phyloP scores from a whole-genome alignment of 2,797 vertebrate species.

The Betta splendens region DNA sequence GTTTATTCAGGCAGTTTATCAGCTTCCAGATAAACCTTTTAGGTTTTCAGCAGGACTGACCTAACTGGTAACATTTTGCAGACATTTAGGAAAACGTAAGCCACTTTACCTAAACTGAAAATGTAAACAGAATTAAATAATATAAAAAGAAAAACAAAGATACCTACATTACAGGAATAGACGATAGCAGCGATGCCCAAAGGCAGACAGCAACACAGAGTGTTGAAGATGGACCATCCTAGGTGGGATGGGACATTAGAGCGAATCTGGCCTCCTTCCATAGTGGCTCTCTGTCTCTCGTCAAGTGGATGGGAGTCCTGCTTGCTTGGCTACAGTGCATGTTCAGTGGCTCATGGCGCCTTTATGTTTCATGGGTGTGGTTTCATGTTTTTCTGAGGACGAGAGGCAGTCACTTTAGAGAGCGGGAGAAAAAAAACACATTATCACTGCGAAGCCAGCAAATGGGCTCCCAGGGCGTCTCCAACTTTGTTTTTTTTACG shows the following conservation, averaged over 20 bases:
- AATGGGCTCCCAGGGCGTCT: background rate
- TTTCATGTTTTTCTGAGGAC: conserved; percentile 1
- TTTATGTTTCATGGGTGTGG: conserved; percentile 55
- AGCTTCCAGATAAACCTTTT: background rate
- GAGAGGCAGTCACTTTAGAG: background rate
- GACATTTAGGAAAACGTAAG: too few species aligned
- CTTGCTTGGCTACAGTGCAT: background rate
- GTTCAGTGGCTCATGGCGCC: background rate
- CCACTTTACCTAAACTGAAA: too few species aligned
- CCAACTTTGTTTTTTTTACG: too few species aligned
- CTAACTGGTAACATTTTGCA: background rate
- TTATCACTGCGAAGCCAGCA: too few species aligned
- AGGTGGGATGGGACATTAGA: conserved; percentile 52
- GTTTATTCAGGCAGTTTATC: too few species aligned
- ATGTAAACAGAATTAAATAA: background rate
- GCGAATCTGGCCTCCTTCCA: conserved; percentile 50
- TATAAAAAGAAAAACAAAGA: conserved; percentile 1
- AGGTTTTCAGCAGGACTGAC: background rate
- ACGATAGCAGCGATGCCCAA: conserved; percentile 74
- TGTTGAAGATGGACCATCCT: conserved; percentile 75
- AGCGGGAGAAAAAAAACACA: background rate
- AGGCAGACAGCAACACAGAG: conserved; percentile 75
- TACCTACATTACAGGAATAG: conserved; percentile 70
- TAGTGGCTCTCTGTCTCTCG: conserved; percentile 22
- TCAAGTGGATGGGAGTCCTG: background rate